Base-by-base conservation (phyloP, 2,888 invertebrate species). In the Pinctada fucata region DNA sequence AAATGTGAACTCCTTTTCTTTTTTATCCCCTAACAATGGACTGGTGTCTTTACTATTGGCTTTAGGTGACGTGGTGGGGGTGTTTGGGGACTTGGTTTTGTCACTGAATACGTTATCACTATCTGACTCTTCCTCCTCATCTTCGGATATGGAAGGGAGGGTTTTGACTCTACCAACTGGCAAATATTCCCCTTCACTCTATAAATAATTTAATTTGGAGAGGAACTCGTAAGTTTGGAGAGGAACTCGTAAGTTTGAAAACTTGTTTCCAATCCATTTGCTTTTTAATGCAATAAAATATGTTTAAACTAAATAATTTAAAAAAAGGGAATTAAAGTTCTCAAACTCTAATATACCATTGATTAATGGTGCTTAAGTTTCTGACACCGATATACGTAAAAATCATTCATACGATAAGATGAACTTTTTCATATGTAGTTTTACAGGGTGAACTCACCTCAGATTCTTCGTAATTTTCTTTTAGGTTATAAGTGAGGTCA, bases 101-200 rank as follows among this genome's bases (percentile, higher is more conserved):
- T 65, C 58, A 5, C 65, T 51, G 45, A 78, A 78, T 6, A 78
- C 78, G 45, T 63, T 66, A 50, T 77, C 77, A 72, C 80, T 78
- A 47, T 80, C 80, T 13, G 72, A 58, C 5, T 82, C 79, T 2
- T 87, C 87, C 72, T 91, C 98, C 90, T 98, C 98, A 86, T 98
- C 98, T 93, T 98, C 98, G 79, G 97, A 97, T 91, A 98, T 98
- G 63, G 97, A 97, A 2, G 98, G 98, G 68, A 97, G 93, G 0
- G 97, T 96, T 83, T 97, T 93, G 2, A 97, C 95, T 1, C 97
- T 96, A 75, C 95, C 94, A 8, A 96, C 96, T 86, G 90, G 89
- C 72, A 91, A 92, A 52, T 90, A 88, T 71, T 92, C 91, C 86
- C 91, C 71, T 79, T 83, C 76, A 64, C 68, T 72, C 74, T 79